Conservation (phyloP, 1,140 invertebrate species). For the Reticulitermes speratus region DNA sequence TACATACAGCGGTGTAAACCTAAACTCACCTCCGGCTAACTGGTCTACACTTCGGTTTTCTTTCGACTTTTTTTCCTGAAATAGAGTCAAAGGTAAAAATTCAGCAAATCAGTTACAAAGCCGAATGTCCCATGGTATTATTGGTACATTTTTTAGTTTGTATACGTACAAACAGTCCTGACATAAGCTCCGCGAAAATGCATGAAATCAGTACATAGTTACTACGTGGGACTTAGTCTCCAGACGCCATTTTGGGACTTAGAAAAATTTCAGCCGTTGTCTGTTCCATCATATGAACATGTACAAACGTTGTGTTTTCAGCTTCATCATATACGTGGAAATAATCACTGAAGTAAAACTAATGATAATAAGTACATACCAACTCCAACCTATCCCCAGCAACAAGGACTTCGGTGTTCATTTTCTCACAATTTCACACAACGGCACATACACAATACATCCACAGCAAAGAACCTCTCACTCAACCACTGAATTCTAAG, state of each 20-base stretch:
- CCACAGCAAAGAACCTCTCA: not conserved
- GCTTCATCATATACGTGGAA: not conserved
- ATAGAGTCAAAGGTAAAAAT: conserved; percentile 1
- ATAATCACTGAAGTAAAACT: not conserved
- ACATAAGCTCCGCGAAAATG: not conserved
- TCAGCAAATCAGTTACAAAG: not conserved
- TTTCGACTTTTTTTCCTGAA: conserved; percentile 49
- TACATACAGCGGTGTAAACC: conserved; percentile 18
- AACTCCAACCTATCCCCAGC: not conserved
- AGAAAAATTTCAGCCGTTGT: conserved; percentile 65
- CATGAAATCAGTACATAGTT: conserved; percentile 17
- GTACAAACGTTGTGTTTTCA: not conserved
- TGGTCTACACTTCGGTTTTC: conserved; percentile 47
- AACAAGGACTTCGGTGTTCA: not conserved
- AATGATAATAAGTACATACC: not conserved
- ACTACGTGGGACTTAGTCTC: conserved; percentile 61
- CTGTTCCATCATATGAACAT: not conserved
- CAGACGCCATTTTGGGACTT: conserved; percentile 83
- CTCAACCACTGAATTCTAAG: not conserved
- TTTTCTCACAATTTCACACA: not conserved
- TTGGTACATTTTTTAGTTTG: not conserved
- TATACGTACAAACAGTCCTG: not conserved
- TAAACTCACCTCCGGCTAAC: conserved; percentile 42
- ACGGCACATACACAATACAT: not conserved
- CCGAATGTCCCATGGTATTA: not conserved